Conservation (phyloP, 1,140 invertebrate species). For the Drosophila cardini region DNA sequence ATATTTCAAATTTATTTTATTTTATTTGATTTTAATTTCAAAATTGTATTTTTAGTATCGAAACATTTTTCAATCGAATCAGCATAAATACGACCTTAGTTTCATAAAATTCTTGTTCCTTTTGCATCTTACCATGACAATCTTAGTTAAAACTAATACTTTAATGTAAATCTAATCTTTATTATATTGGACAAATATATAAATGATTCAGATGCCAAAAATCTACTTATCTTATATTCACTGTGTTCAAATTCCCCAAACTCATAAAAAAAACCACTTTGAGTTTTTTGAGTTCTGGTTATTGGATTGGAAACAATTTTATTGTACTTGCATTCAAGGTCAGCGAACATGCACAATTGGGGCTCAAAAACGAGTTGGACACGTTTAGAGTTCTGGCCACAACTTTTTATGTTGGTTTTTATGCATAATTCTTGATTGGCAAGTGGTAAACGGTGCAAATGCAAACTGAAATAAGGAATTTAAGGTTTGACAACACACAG, state of each 20-base stretch:
- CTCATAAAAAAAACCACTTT: background rate
- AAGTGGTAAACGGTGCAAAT: conserved; percentile 58
- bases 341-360: background rate
- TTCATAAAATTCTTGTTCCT: conserved; percentile 28
- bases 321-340: background rate
- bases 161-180: conserved; percentile 19
- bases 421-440: conserved; percentile 61
- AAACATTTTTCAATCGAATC: conserved; percentile 16
- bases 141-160: conserved; percentile 25
- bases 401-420: conserved; percentile 26
- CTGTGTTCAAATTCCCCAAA: background rate
- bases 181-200: conserved; percentile 35
- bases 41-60: conserved; percentile 10
- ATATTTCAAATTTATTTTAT: conserved; percentile 13
- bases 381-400: background rate
- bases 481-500: background rate
- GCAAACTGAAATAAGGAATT: conserved; percentile 60
- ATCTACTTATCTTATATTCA: background rate
- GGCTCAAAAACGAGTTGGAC: background rate
- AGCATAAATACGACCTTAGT: conserved; percentile 27
- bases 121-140: conserved; percentile 17
- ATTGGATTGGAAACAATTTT: background rate
- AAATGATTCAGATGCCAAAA: conserved; percentile 14
- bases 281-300: background rate
- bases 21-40: background rate